These are phyloP conservation scores for Balearica regulorum DNA, from an alignment of 2,797 vertebrate genomes.

Conservation along the genomic window DNA sequence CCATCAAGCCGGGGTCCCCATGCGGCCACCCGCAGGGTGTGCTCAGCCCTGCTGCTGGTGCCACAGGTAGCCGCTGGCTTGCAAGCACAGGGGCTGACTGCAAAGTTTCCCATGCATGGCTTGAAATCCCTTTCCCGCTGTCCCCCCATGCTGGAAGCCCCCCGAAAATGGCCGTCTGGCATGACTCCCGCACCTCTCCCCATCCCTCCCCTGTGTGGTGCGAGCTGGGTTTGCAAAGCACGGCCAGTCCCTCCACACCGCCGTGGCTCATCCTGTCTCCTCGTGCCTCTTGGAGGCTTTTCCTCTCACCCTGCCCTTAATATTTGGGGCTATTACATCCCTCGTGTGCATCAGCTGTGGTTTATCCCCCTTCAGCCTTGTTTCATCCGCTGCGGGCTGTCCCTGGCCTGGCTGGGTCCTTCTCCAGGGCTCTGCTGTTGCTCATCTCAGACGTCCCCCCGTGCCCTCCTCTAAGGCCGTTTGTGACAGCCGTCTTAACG, in stretches of 20 bases:
- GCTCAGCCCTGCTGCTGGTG: neutral
- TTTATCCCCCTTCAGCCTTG: neutral
- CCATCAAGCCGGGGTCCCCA: neutral
- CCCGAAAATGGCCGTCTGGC: rapidly evolving
- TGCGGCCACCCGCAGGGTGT: rapidly evolving
- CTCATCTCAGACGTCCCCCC: neutral
- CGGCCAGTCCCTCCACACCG: rapidly evolving
- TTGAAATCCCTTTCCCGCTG: neutral
- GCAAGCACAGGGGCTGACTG: neutral
- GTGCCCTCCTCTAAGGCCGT: neutral
- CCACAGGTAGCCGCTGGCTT: no score
- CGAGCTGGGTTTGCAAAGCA: neutral
- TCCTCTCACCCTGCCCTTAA: neutral
- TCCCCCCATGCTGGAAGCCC: neutral
- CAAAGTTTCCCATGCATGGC: rapidly evolving
- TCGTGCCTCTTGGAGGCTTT: neutral
- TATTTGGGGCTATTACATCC: neutral
- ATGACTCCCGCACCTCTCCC: neutral
- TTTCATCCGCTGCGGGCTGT: neutral
- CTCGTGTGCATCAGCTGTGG: rapidly evolving
- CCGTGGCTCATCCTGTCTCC: neutral
- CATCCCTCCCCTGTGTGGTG: neutral
- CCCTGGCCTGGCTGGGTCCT: neutral
- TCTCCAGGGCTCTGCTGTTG: neutral
- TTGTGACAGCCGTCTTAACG: neutral